phyloP scores from a whole-genome alignment of 2,888 invertebrate genomes.

The Argyresthia albistria region DNA sequence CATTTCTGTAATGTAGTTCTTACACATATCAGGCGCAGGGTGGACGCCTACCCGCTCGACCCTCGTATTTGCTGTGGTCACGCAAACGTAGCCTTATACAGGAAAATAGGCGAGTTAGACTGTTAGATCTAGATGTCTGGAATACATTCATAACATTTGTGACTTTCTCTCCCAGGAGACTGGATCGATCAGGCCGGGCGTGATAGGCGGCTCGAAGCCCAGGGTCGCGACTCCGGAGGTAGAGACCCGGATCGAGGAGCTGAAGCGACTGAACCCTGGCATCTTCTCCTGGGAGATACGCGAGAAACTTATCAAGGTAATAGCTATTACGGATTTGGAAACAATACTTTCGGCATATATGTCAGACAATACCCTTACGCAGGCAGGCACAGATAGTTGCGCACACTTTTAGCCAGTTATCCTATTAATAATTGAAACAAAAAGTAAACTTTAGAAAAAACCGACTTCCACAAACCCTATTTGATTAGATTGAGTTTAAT shows the following conservation, averaged over 20 bases:
- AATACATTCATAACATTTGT: background rate
- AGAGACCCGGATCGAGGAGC: conserved; percentile 90
- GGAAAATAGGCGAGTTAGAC: no score
- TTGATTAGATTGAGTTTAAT: no score
- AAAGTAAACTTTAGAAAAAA: no score
- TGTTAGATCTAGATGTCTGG: no score
- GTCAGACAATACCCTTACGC: background rate
- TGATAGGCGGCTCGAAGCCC: conserved; percentile 95
- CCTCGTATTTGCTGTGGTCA: no score
- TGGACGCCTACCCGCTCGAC: no score
- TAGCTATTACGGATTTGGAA: background rate
- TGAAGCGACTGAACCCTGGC: conserved; percentile 93
- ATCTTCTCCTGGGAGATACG: conserved; percentile 97
- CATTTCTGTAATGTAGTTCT: no score
- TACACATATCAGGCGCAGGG: no score
- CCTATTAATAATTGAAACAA: no score
- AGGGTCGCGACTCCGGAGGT: conserved; percentile 95
- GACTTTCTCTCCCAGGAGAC: conserved; percentile 78
- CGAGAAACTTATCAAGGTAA: conserved; percentile 88
- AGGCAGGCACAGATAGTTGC: background rate
- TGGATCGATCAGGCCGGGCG: conserved; percentile 94
- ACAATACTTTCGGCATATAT: background rate
- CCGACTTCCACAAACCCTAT: no score
- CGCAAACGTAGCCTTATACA: no score
- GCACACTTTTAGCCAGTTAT: no score